Evolutionary conservation across 2,888 invertebrate species (phyloP).

Genomic region (Lepidocyrtoides sp.): DNA sequence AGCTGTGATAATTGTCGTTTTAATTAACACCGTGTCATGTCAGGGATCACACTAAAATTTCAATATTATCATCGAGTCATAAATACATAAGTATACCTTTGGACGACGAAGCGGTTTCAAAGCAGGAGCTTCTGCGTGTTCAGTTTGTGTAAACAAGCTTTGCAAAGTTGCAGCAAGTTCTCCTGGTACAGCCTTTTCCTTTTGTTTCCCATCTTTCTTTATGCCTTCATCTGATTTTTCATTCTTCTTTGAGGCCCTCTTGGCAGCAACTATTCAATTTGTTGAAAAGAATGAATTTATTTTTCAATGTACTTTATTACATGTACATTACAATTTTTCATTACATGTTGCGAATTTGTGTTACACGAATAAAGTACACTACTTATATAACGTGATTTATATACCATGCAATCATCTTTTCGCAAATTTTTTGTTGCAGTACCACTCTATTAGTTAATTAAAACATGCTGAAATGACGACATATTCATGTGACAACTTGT

Average conservation of each 20-base stretch:
- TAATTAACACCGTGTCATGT: background rate
- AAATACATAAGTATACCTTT: slow-evolving; percentile 78
- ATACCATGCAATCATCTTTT: too few species aligned
- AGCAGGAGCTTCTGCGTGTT: slow-evolving; percentile 71
- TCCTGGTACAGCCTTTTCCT: slow-evolving; percentile 37
- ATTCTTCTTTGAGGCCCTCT: background rate
- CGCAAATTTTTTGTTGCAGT: too few species aligned
- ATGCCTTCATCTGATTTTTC: slow-evolving; percentile 40
- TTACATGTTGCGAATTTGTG: too few species aligned
- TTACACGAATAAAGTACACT: too few species aligned
- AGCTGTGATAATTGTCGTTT: slow-evolving; percentile 61
- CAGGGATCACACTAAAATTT: background rate
- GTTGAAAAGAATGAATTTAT: too few species aligned
- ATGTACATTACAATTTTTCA: too few species aligned
- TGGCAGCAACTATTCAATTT: background rate
- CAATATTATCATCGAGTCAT: background rate
- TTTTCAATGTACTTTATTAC: too few species aligned
- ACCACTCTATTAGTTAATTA: too few species aligned
- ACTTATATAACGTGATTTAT: too few species aligned
- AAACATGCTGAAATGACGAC: too few species aligned
- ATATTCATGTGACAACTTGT: background rate
- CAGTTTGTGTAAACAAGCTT: slow-evolving; percentile 75
- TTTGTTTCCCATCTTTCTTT: slow-evolving; percentile 46
- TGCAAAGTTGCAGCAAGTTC: slow-evolving; percentile 76
- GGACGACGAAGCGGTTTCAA: slow-evolving; percentile 82